Evolutionary conservation across 2,888 invertebrate genomes (phyloP).

Genomic region (Pomacea canaliculata): DNA sequence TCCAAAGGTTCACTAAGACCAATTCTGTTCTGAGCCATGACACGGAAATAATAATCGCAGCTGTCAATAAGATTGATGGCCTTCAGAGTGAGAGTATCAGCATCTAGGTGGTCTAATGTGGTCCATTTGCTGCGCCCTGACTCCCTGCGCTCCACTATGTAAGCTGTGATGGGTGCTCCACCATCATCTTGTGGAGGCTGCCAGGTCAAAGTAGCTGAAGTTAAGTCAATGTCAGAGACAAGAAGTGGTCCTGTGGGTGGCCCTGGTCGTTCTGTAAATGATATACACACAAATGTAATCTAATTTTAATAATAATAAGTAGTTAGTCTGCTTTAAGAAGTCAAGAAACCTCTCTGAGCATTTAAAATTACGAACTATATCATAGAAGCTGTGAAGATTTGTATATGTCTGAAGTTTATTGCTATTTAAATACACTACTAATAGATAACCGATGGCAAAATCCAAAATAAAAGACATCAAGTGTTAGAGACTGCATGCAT

Average conservation of each 20-base stretch:
- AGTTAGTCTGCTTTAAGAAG: no score
- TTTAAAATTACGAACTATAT: no score
- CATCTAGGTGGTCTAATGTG: constrained; percentile 36
- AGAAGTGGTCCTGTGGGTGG: constrained; percentile 51
- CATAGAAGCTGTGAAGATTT: no score
- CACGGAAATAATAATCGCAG: constrained; percentile 82
- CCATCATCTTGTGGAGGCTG: constrained; percentile 63
- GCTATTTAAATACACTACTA: no score
- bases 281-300: not conserved
- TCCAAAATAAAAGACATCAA: no score
- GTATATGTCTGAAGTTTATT: no score
- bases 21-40: constrained; percentile 88
- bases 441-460: no score
- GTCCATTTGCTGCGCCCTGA: constrained; percentile 46
- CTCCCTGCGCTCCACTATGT: constrained; percentile 67
- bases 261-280: constrained; percentile 40
- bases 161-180: constrained; percentile 49
- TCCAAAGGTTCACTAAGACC: constrained; percentile 82
- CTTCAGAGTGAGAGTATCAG: constrained; percentile 40
- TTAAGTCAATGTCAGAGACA: constrained; percentile 55
- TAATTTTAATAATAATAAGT: no score
- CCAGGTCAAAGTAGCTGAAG: constrained; percentile 58
- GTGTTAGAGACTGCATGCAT: no score
- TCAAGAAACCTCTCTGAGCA: no score
- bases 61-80: constrained; percentile 53